Conservation (phyloP, 2,888 invertebrate species). For the Abrostola tripartita region DNA sequence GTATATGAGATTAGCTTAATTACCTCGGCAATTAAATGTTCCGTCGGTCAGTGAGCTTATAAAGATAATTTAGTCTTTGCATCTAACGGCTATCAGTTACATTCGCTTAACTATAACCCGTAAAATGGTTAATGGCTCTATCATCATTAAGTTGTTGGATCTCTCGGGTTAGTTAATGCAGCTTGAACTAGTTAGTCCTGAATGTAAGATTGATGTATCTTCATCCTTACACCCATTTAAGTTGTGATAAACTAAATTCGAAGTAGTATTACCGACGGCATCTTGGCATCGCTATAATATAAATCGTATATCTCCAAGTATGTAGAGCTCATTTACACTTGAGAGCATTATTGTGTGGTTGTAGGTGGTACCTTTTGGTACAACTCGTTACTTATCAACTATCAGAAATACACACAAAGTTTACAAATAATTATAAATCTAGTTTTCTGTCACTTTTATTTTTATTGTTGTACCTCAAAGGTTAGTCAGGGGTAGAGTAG, state of each 20-base stretch:
- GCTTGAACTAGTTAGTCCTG: slow-evolving; percentile 39
- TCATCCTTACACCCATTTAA: slow-evolving; percentile 39
- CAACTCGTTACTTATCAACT: no score
- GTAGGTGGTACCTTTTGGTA: no score
- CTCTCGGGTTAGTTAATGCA: slow-evolving; percentile 33
- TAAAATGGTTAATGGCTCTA: slow-evolving; percentile 52
- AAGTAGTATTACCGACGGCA: neutral
- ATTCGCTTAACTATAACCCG: slow-evolving; percentile 54
- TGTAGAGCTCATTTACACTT: no score
- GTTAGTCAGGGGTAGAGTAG: no score
- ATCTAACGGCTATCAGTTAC: slow-evolving; percentile 52
- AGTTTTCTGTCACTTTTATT: no score
- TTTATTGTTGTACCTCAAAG: no score
- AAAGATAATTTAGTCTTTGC: slow-evolving; percentile 48
- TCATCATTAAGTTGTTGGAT: slow-evolving; percentile 60
- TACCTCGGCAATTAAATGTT: slow-evolving; percentile 33
- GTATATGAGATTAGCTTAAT: slow-evolving; percentile 35
- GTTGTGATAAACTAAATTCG: slow-evolving; percentile 23
- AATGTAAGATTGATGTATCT: slow-evolving; percentile 48
- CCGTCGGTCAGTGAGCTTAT: slow-evolving; percentile 36
- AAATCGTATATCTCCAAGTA: no score
- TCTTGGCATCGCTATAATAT: no score
- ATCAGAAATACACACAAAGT: no score
- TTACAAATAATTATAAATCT: no score
- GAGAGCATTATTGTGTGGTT: no score